Evolutionary conservation across 2,113 vertebrate species (phyloP).

Genomic region (Labeo catla): DNA sequence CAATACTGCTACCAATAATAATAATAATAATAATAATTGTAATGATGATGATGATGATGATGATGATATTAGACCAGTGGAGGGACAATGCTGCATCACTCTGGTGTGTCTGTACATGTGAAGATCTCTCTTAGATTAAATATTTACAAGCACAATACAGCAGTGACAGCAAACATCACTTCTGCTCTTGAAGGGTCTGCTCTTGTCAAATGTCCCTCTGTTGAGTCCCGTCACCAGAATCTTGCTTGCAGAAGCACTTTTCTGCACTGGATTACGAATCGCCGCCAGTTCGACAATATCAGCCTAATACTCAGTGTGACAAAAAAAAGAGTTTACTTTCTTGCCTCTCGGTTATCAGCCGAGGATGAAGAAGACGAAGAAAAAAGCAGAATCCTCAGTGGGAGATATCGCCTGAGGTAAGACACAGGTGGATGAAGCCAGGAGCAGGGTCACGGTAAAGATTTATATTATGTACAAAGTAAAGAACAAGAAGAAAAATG

Average conservation of each 20-base stretch:
- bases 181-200: conserved; percentile 34
- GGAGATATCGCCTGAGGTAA: conserved; percentile 85
- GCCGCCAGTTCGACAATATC: neutral
- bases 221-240: conserved; percentile 1
- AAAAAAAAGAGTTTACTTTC: conserved; percentile 59
- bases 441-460: conserved; percentile 90
- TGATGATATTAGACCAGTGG: neutral
- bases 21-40: neutral
- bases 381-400: conserved; percentile 69
- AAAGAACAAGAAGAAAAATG: conserved; percentile 95
- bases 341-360: conserved; percentile 49
- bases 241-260: neutral
- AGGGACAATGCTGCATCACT: neutral
- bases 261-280: neutral
- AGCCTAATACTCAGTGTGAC: conserved; percentile 2
- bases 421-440: conserved; percentile 94
- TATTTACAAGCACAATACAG: conserved; percentile 33
- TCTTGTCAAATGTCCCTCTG: neutral
- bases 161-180: conserved; percentile 32
- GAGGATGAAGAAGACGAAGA: conserved; percentile 45
- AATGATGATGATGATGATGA: neutral
- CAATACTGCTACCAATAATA: neutral
- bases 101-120: conserved; percentile 5
- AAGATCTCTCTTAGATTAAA: conserved; percentile 23
- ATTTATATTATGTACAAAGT: conserved; percentile 93